Conservation (phyloP, 1,140 invertebrate genomes). For the Drosophila elegans region DNA sequence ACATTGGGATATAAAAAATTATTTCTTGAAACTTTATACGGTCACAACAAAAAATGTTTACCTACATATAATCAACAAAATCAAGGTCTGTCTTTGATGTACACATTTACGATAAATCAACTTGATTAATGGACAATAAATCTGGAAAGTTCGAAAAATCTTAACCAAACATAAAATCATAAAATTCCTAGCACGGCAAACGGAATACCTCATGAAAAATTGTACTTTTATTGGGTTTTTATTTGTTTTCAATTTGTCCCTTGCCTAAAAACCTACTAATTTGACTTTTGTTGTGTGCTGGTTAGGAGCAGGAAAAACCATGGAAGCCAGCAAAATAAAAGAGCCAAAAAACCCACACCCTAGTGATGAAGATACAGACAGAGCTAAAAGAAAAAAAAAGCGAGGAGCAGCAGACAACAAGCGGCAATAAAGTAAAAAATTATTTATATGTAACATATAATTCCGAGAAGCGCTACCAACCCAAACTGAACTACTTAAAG, state of each 20-base stretch:
- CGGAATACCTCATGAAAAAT: not conserved
- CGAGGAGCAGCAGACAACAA: constrained; percentile 14
- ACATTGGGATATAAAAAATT: too few relatives aligned
- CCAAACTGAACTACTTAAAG: constrained; percentile 35
- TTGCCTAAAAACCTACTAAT: constrained; percentile 7
- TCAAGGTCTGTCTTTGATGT: not conserved
- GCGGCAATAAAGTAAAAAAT: constrained; percentile 46
- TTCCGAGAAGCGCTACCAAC: constrained; percentile 52
- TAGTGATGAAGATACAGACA: not conserved
- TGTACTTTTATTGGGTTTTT: constrained; percentile 12
- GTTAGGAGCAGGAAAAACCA: not conserved
- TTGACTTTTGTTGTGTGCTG: constrained; percentile 14
- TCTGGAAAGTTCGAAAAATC: not conserved
- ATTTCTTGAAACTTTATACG: not conserved
- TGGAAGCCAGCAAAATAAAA: constrained; percentile 7
- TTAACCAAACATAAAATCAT: not conserved
- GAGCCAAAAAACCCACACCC: constrained; percentile 13
- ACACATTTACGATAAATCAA: not conserved
- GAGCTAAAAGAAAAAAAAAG: not conserved
- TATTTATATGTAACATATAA: constrained; percentile 55
- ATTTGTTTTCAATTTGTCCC: constrained; percentile 16
- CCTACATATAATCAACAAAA: not conserved
- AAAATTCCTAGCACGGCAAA: not conserved
- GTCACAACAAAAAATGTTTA: not conserved
- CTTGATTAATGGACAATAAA: not conserved